A percentile compares a stretch with the other conserved stretches of the same genome.
Evolutionary conservation across 2,113 vertebrate genomes (phyloP).

Genomic region (Oreotrochilus melanogaster): DNA sequence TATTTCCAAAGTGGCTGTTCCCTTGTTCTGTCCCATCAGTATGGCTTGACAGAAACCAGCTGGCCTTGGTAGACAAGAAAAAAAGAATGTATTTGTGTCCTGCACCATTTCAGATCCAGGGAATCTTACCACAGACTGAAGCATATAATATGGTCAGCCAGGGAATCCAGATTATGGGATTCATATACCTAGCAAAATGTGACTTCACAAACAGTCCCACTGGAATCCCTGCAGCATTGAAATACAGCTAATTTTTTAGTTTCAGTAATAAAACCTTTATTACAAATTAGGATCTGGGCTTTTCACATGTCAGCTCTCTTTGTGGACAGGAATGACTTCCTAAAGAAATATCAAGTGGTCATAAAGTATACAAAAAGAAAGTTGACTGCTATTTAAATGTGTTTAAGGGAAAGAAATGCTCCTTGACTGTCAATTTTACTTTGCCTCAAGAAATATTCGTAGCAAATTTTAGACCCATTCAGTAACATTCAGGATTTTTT

Average conservation of each 20-base stretch:
- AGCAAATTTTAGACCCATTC: neutral
- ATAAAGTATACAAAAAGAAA: neutral
- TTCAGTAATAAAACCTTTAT: neutral
- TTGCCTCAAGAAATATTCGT: neutral
- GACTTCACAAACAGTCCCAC: neutral
- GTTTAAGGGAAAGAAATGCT: neutral
- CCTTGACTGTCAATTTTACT: neutral
- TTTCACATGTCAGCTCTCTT: neutral
- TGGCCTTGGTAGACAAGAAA: neutral
- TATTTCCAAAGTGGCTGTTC: constrained; percentile 42
- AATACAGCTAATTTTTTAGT: neutral
- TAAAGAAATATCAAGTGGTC: neutral
- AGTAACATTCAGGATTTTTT: neutral
- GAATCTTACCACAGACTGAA: neutral
- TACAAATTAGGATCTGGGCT: neutral
- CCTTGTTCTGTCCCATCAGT: neutral
- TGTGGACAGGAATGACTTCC: neutral
- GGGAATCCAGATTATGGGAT: neutral
- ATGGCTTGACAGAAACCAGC: neutral
- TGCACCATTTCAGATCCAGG: neutral
- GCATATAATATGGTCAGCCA: neutral
- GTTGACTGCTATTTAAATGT: neutral
- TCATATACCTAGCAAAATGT: neutral
- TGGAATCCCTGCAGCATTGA: neutral
- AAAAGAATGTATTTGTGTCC: neutral